These are phyloP conservation scores for Ceriagrion tenellum DNA, from an alignment of 2,888 invertebrate genomes.

Conservation along the genomic window DNA sequence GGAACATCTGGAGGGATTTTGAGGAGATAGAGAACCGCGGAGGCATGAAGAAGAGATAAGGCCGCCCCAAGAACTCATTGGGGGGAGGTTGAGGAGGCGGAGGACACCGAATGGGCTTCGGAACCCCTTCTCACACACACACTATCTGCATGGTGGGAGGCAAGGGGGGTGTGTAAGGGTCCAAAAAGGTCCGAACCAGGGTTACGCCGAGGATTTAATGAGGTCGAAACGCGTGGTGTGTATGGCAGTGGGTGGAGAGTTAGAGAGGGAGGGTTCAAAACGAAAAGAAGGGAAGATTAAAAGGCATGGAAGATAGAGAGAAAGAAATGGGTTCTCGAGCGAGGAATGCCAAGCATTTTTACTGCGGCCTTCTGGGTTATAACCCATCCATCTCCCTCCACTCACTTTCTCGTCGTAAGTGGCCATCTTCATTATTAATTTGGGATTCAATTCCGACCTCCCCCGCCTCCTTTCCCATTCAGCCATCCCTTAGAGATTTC, in stretches of 20 bases:
- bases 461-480: too few relatives aligned
- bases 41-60: constrained; percentile 16
- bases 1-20: constrained; percentile 13
- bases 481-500: not conserved
- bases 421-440: constrained; percentile 7
- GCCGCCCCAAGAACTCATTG: not conserved
- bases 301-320: not conserved
- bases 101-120: not conserved
- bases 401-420: not conserved
- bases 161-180: not conserved
- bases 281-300: too few relatives aligned
- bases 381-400: not conserved
- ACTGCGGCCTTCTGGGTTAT: not conserved
- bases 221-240: not conserved
- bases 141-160: not conserved
- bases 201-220: not conserved
- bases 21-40: not conserved
- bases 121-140: not conserved
- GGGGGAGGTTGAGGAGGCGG: not conserved
- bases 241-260: not conserved
- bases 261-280: not conserved
- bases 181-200: not conserved
- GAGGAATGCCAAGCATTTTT: not conserved
- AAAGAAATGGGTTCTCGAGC: not conserved
- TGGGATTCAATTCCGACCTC: not conserved